A percentile compares a stretch with the other conserved stretches of the same genome.
phyloP scores from a whole-genome alignment of 2,113 vertebrate genomes.

The Tonatia bakeri region DNA sequence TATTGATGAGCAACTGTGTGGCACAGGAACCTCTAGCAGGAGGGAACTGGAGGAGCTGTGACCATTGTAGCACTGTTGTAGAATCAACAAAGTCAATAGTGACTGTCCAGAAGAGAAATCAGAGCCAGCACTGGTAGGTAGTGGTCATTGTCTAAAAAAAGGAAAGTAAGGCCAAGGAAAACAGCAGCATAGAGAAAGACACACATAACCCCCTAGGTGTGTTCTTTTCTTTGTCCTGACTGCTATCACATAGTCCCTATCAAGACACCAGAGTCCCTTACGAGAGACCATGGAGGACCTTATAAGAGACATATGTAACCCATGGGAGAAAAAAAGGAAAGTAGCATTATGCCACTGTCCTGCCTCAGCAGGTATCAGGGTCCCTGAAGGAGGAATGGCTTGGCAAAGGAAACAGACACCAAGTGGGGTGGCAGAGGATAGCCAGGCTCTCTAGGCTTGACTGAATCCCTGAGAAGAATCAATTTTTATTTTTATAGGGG shows the following conservation, averaged over 20 bases:
- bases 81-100: background rate
- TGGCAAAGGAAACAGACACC: too few species aligned
- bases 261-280: background rate
- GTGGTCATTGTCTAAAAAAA: background rate
- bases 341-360: background rate
- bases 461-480: too few species aligned
- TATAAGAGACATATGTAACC: background rate
- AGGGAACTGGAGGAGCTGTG: background rate
- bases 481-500: too few species aligned
- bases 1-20: background rate
- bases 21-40: background rate
- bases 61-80: background rate
- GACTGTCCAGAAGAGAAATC: background rate
- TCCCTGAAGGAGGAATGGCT: too few species aligned
- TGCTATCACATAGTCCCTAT: background rate
- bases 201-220: background rate
- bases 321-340: background rate
- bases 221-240: background rate
- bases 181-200: background rate
- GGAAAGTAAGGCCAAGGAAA: background rate
- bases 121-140: background rate
- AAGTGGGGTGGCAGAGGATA: too few species aligned
- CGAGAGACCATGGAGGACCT: background rate
- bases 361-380: too few species aligned
- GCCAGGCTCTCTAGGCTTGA: too few species aligned